Base-by-base conservation (phyloP, 2,797 vertebrate genomes). In the Coilia nasus region DNA sequence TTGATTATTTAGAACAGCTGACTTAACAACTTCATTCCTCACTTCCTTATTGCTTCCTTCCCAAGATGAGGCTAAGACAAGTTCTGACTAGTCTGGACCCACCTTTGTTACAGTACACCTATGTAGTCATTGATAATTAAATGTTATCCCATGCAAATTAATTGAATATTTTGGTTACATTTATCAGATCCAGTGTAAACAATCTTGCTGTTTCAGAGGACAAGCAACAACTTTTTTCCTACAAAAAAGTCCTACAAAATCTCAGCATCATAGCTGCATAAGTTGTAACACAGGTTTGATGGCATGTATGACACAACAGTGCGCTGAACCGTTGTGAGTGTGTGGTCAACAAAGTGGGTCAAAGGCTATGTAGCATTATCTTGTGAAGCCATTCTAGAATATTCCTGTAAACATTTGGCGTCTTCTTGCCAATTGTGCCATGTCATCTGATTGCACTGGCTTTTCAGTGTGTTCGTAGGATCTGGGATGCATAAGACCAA, bases 381-480 rank as follows among this genome's bases (percentile, higher is more conserved):
- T 85, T 85, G 85, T 90, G 85, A 90, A 86, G 83, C 83, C 47
- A 84, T 87, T 91, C 44, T 15, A 31, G 62, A 83, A 81, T 23
- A 59, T 59, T 82, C 62, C 59, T 83, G 56, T 56, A 60, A 83
- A 82, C 81, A 64, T 84, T 89, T 92, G 44, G 75, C 90, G 85
- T n/a, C 9, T 11, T 11, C 56, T 23, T 90, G 93, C 89, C 46
- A 93, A 93, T 91, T 90, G 89, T 89, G 84, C 62, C 81, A 35
- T 59, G 83, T 85, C 60, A 81, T 88, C 59, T 82, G 81, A 85
- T 81, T 71, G 84, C 64, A 82, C 44, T 54, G 23, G 9, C 59
- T 21, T 81, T 80, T 78, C 83, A 78, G 71, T 88, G 71, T 88
- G 85, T 87, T 87, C 83, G 71, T 9, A 3, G 5, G 1, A 59